phyloP scores from a whole-genome alignment of 92 coral and sea anemone genomes.

The Galaxea fascicularis region DNA sequence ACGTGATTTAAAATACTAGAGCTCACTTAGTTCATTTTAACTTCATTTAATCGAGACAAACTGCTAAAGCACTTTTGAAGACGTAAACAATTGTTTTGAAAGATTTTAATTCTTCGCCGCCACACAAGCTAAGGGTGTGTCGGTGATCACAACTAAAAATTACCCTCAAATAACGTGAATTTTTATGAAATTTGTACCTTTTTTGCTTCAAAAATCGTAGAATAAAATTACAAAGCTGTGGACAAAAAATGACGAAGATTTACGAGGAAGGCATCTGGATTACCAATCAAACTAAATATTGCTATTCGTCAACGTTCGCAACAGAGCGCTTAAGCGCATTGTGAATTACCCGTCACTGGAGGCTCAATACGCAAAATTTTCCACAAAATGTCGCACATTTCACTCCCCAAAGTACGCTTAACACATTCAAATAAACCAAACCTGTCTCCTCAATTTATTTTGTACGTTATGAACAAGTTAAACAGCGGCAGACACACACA shows the following conservation, averaged over 20 bases:
- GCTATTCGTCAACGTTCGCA: slow-evolving; percentile 4
- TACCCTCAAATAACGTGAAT: background rate
- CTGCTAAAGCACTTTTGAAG: slow-evolving; percentile 5
- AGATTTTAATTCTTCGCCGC: slow-evolving; percentile 32
- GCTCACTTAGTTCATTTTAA: background rate
- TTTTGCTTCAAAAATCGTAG: background rate
- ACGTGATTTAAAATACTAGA: no score
- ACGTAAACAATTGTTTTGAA: slow-evolving; percentile 23
- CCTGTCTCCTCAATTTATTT: background rate
- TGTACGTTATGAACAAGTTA: background rate
- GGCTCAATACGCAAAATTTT: slow-evolving; percentile 5
- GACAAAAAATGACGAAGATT: background rate
- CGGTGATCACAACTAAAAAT: slow-evolving; percentile 33
- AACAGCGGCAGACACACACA: background rate
- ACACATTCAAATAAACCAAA: background rate
- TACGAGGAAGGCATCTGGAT: background rate
- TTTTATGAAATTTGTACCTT: background rate
- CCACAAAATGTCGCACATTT: slow-evolving; percentile 11
- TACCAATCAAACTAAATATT: background rate
- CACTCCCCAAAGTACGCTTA: background rate
- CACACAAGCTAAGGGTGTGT: slow-evolving; percentile 56
- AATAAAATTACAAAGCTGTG: background rate
- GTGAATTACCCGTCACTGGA: slow-evolving; percentile 28
- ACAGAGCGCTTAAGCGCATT: slow-evolving; percentile 10
- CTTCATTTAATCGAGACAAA: background rate